These are phyloP conservation scores for Antennarius maculatus DNA, from an alignment of 2,797 vertebrate genomes.

Conservation along the genomic window DNA sequence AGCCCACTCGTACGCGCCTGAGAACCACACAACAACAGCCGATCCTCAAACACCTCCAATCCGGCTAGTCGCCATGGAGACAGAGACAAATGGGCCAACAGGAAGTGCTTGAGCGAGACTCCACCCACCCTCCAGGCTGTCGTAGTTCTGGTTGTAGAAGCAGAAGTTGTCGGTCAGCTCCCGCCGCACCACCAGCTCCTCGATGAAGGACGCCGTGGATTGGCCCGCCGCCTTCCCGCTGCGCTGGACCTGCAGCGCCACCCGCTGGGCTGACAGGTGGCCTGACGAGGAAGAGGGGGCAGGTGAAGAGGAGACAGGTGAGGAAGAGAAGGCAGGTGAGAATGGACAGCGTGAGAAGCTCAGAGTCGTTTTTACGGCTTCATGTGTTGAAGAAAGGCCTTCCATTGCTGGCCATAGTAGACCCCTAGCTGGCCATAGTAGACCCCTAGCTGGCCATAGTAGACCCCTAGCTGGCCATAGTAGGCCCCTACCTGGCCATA, in stretches of 20 bases:
- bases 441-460: no score
- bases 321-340: background rate
- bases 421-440: no score
- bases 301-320: background rate
- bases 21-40: background rate
- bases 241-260: slow-evolving; percentile 83
- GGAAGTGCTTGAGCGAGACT: background rate
- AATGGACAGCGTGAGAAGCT: background rate
- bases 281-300: slow-evolving; percentile 61
- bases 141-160: slow-evolving; percentile 91
- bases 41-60: no score
- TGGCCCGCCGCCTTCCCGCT: slow-evolving; percentile 63
- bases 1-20: slow-evolving; percentile 86
- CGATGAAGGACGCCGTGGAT: slow-evolving; percentile 80
- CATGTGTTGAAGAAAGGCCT: no score
- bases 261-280: slow-evolving; percentile 88
- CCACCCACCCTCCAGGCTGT: slow-evolving; percentile 84
- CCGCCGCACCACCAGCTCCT: slow-evolving; percentile 89
- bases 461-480: no score
- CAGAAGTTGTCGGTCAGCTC: slow-evolving; percentile 94
- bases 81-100: background rate
- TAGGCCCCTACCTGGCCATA: no score
- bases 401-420: no score
- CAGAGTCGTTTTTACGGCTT: background rate
- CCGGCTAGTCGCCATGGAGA: background rate